Evolutionary conservation across 2,113 vertebrate genomes (phyloP), one percentile per base, ranked within the genome.

Genomic region (Dicentrarchus labrax): DNA sequence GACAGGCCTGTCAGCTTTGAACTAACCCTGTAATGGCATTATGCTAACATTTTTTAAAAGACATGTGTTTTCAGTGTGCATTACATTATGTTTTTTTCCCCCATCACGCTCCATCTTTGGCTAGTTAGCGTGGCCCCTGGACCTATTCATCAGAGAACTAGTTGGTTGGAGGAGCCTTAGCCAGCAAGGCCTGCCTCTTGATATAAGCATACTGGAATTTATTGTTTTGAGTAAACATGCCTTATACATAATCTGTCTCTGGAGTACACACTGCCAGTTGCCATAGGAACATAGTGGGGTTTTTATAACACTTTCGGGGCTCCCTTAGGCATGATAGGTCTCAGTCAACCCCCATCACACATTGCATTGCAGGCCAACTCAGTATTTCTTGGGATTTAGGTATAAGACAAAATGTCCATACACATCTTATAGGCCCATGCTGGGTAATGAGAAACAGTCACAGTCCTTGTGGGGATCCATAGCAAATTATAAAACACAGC

Each of bases 161-260:
- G 78, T 47, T 80, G 66, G 62, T 47, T 72, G 6, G 54, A 75
- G 66, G 76, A 83, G 70, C 36, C 54, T 36, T 22, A 70, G 30
- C 76, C 76, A 80, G 57, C 24, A 64, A 80, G 41, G 47, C 68
- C 62, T 70, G 72, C 73, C 53, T 77, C 71, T 93, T 92, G 87
- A 93, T 92, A 84, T 88, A 90, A 94, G 77, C 83, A 72, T 71
- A 24, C 67, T 86, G 91, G 93, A 94, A 94, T 95, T 91, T 92
- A 92, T 94, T 94, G 91, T 94, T 94, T 94, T 94, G 66, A 76
- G 89, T 90, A 92, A 96, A 94, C 91, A 93, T 75, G 57, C 77
- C 72, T 89, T 87, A 91, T 78, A 66, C 85, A 86, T 91, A 87
- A 90, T 88, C 89, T 77, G 60, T 86, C 72, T 84, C 51, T 68